Percentiles rank a stretch among this genome's conserved stretches.
Conservation (phyloP, 1,140 invertebrate genomes). For the Leptonema lineaticorne region DNA sequence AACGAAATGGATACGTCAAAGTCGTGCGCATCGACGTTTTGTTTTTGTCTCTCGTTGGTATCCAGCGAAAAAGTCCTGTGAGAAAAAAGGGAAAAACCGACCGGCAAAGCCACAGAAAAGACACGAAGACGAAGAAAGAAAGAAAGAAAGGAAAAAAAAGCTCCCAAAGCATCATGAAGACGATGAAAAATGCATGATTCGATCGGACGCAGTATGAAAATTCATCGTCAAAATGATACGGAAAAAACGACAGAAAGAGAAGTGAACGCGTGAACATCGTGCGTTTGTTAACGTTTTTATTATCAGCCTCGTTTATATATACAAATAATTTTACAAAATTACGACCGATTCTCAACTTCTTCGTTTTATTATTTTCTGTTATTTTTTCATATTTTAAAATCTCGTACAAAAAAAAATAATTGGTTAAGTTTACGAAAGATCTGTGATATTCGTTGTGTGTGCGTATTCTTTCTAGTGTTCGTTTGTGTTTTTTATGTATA, state of each 20-base stretch:
- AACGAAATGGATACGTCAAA: too few species aligned
- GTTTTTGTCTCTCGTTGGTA: background rate
- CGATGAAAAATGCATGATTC: constrained; percentile 1
- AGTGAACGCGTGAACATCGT: background rate
- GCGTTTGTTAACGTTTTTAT: background rate
- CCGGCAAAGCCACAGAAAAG: background rate
- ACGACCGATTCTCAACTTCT: too few species aligned
- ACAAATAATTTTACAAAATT: too few species aligned
- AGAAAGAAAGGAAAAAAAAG: too few species aligned
- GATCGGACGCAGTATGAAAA: background rate
- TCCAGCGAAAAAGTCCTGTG: background rate
- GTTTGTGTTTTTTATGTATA: background rate
- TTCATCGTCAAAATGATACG: constrained; percentile 21
- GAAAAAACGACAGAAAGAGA: constrained; percentile 22
- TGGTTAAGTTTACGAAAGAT: background rate
- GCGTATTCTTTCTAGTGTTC: background rate
- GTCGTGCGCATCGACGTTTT: background rate
- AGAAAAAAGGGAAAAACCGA: too few species aligned
- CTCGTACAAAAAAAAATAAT: background rate
- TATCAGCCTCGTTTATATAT: background rate
- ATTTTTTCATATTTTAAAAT: too few species aligned
- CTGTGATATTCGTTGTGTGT: constrained; percentile 9
- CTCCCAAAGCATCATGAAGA: background rate
- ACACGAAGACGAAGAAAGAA: background rate
- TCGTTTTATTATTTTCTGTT: too few species aligned